These are phyloP conservation scores for Apotomis capreana DNA, from an alignment of 2,888 invertebrate genomes.

Conservation along the genomic window DNA sequence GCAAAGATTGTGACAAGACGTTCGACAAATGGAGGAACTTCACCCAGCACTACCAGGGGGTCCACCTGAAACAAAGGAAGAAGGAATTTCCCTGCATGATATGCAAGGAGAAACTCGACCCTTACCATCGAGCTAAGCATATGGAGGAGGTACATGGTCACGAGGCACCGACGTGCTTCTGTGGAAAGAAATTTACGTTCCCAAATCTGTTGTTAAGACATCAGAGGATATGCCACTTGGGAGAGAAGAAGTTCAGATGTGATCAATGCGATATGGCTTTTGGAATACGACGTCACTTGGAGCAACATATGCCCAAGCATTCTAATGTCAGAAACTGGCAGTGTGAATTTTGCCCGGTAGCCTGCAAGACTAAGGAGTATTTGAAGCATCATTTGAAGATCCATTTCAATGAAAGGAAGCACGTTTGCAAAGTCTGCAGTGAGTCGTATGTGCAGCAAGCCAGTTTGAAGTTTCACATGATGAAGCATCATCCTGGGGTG, in stretches of 20 bases:
- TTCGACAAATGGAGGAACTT: slow-evolving; percentile 7
- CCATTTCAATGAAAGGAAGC: slow-evolving; percentile 32
- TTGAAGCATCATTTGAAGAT: slow-evolving; percentile 10
- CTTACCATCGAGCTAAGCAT: slow-evolving; percentile 13
- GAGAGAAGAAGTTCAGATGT: slow-evolving; percentile 16
- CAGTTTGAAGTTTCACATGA: slow-evolving; percentile 47
- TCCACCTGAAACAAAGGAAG: slow-evolving; percentile 31
- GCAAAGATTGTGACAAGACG: slow-evolving; percentile 2
- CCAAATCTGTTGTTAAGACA: slow-evolving; percentile 14
- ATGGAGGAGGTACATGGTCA: slow-evolving; percentile 35
- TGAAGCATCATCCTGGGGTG: slow-evolving; percentile 12
- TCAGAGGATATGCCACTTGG: slow-evolving; percentile 31
- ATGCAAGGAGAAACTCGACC: neutral
- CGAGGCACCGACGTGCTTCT: slow-evolving; percentile 29
- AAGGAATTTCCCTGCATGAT: slow-evolving; percentile 16
- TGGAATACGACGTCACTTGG: neutral
- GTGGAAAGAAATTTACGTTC: slow-evolving; percentile 39
- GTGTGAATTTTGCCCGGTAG: slow-evolving; percentile 17
- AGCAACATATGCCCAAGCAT: slow-evolving; percentile 12
- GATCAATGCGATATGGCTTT: slow-evolving; percentile 18
- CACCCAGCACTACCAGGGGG: slow-evolving; percentile 24
- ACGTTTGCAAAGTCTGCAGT: slow-evolving; percentile 35
- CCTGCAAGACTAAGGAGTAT: slow-evolving; percentile 11
- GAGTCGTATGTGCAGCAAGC: slow-evolving; percentile 44
- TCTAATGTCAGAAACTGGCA: neutral